Evolutionary conservation across 2,113 vertebrate species (phyloP).

Genomic region (Aldabrachelys gigantea): DNA sequence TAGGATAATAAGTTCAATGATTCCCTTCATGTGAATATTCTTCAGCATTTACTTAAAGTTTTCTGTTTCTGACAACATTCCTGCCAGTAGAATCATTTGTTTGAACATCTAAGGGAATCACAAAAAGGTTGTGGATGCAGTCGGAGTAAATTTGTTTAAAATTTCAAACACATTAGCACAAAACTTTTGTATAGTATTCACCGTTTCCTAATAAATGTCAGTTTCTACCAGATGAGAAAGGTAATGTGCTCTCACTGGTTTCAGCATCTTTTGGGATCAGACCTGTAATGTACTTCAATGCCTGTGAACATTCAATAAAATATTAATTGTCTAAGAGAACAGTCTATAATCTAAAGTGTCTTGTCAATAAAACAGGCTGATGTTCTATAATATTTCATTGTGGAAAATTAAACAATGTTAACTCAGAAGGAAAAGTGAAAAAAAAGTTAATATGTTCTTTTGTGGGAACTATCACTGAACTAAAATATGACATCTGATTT

Average conservation of each 20-base stretch:
- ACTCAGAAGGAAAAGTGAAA: slow-evolving; percentile 7
- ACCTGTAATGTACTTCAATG: background rate
- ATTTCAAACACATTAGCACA: background rate
- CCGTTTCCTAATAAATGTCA: background rate
- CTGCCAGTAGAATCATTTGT: background rate
- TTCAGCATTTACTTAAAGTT: slow-evolving; percentile 10
- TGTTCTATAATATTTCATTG: background rate
- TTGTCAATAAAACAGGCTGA: background rate
- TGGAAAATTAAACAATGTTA: slow-evolving; percentile 26
- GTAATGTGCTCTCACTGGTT: background rate
- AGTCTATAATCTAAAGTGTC: background rate
- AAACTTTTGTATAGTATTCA: background rate
- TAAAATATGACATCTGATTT: slow-evolving; percentile 55
- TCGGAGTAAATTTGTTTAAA: slow-evolving; percentile 39
- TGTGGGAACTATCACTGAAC: slow-evolving; percentile 34
- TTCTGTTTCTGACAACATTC: slow-evolving; percentile 24
- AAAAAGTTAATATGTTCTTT: slow-evolving; percentile 23
- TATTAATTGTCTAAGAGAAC: background rate
- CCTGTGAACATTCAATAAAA: background rate
- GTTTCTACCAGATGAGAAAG: background rate
- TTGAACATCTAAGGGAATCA: background rate
- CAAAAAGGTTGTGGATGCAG: background rate
- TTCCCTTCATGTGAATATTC: slow-evolving; percentile 32
- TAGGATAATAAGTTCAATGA: slow-evolving; percentile 13
- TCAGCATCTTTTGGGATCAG: background rate